Conservation (phyloP, 53 echinoderm and acorn worm species). For the Stichopus horrens region DNA sequence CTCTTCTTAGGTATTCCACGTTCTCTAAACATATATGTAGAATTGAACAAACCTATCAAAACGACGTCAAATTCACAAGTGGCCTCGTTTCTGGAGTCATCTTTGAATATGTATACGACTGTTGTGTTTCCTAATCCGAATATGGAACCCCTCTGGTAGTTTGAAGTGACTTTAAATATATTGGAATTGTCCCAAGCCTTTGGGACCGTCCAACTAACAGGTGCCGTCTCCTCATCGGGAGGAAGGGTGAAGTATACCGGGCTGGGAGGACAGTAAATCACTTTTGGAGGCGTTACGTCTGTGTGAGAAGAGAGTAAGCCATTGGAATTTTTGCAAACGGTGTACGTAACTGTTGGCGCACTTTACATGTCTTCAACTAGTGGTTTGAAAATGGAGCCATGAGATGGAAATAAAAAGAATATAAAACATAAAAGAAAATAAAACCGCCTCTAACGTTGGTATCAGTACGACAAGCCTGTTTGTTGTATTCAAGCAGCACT, state of each 20-base stretch:
- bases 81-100: background rate
- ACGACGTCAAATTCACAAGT: slow-evolving; percentile 11
- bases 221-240: background rate
- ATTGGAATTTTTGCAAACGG: too few species aligned
- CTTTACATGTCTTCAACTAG: too few species aligned
- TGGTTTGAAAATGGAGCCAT: too few species aligned
- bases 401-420: too few species aligned
- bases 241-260: background rate
- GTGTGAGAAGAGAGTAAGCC: too few species aligned
- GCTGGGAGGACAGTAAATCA: background rate
- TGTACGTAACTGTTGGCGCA: too few species aligned
- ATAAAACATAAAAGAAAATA: too few species aligned
- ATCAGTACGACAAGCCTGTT: too few species aligned
- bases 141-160: background rate
- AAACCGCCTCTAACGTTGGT: too few species aligned
- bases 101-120: background rate
- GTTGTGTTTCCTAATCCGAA: background rate
- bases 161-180: background rate
- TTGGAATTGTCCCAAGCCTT: slow-evolving; percentile 8
- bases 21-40: background rate
- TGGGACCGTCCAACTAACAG: slow-evolving; percentile 1
- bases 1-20: too few species aligned
- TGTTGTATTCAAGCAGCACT: too few species aligned
- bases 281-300: slow-evolving; percentile 16
- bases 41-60: background rate